phyloP scores from a whole-genome alignment of 2,888 invertebrate species.

The Diadegma fenestrale region DNA sequence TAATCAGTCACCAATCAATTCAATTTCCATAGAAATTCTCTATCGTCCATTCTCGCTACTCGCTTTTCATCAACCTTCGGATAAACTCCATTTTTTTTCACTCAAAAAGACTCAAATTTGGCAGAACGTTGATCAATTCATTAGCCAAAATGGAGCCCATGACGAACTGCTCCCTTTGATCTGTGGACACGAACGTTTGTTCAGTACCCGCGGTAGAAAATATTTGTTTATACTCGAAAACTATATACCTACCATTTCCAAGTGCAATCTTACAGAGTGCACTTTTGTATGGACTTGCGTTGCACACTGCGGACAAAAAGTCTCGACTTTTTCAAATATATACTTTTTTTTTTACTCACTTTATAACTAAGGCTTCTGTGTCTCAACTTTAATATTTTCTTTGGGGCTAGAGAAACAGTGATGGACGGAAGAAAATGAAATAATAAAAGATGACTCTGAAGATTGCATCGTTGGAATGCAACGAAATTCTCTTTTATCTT shows the following conservation, averaged over 20 bases:
- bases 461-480: too few species aligned
- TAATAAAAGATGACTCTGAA: too few species aligned
- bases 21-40: background rate
- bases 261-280: conserved; percentile 28
- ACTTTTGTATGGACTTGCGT: background rate
- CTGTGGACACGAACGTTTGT: background rate
- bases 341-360: background rate
- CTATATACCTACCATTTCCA: background rate
- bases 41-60: background rate
- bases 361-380: background rate
- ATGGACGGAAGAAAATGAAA: too few species aligned
- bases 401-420: too few species aligned
- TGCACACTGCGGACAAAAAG: background rate
- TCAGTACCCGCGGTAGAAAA: background rate
- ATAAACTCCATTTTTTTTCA: background rate
- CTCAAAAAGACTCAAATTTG: background rate
- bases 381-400: background rate
- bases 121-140: background rate
- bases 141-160: background rate
- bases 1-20: background rate
- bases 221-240: background rate
- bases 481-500: too few species aligned
- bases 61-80: background rate
- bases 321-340: background rate
- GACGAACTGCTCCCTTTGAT: background rate